phyloP scores from a whole-genome alignment of 2,888 invertebrate species.

The Acronicta alni region DNA sequence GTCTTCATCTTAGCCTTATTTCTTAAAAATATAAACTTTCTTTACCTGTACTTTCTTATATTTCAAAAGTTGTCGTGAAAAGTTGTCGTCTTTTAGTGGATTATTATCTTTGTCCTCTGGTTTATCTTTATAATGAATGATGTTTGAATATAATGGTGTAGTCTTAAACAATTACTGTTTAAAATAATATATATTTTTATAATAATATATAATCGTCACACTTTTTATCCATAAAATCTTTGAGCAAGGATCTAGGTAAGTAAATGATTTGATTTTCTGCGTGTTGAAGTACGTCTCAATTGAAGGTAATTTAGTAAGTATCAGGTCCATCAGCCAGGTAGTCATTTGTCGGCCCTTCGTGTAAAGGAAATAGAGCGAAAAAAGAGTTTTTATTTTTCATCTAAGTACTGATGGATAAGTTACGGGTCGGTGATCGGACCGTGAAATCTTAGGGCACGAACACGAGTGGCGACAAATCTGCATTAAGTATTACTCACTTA shows the following conservation, averaged over 20 bases:
- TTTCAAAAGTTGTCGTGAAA: too few species aligned
- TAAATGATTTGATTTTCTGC: conserved; percentile 7
- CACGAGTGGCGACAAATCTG: conserved; percentile 34
- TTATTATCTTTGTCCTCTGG: too few species aligned
- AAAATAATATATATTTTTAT: too few species aligned
- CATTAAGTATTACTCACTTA: conserved; percentile 16
- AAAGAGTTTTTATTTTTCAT: conserved; percentile 46
- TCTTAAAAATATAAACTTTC: too few species aligned
- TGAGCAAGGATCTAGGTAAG: background rate
- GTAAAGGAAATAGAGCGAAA: conserved; percentile 55
- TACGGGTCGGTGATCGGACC: conserved; percentile 46
- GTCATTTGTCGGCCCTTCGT: conserved; percentile 52
- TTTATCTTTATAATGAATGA: too few species aligned
- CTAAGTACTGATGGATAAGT: conserved; percentile 28
- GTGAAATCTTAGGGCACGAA: conserved; percentile 56
- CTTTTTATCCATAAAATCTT: conserved; percentile 16
- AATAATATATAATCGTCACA: too few species aligned
- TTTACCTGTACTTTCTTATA: too few species aligned
- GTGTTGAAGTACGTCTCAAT: conserved; percentile 19
- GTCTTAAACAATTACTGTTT: too few species aligned
- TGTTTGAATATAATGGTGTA: too few species aligned
- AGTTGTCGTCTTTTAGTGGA: too few species aligned
- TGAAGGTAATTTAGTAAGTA: background rate
- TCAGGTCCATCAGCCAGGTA: conserved; percentile 37
- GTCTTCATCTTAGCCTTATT: too few species aligned